phyloP scores from a whole-genome alignment of 2,888 invertebrate genomes.

The Phymatocera aterrima region DNA sequence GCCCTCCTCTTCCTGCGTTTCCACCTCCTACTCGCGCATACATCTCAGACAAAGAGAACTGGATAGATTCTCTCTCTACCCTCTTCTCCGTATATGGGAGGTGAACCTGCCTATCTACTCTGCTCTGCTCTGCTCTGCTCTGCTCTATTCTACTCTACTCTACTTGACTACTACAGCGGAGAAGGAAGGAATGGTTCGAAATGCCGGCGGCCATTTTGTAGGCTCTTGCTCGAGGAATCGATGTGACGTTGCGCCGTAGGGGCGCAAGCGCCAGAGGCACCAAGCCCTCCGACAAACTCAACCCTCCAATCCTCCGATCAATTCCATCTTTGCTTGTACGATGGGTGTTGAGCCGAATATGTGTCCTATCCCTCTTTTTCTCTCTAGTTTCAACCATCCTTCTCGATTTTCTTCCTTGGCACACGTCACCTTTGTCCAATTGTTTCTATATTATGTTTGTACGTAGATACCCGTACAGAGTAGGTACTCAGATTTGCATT shows the following conservation, averaged over 20 bases:
- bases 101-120: slow-evolving; percentile 52
- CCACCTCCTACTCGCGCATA: slow-evolving; percentile 62
- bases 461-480: no score
- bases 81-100: slow-evolving; percentile 11
- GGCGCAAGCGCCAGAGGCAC: slow-evolving; percentile 73
- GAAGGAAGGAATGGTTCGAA: slow-evolving; percentile 68
- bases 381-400: no score
- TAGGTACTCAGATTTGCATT: no score
- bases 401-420: no score
- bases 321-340: slow-evolving; percentile 57
- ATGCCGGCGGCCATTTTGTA: slow-evolving; percentile 74
- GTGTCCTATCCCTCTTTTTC: background rate
- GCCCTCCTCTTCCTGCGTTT: slow-evolving; percentile 49
- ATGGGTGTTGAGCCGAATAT: slow-evolving; percentile 35
- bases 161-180: slow-evolving; percentile 56
- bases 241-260: slow-evolving; percentile 74
- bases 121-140: slow-evolving; percentile 34
- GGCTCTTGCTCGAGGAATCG: slow-evolving; percentile 75
- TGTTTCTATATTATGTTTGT: no score
- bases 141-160: slow-evolving; percentile 39
- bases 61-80: slow-evolving; percentile 58
- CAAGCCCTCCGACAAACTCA: slow-evolving; percentile 61
- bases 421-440: no score
- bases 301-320: slow-evolving; percentile 66
- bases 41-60: slow-evolving; percentile 69